These are phyloP conservation scores for Suillia variegata DNA, from an alignment of 2,888 invertebrate species.

Conservation along the genomic window DNA sequence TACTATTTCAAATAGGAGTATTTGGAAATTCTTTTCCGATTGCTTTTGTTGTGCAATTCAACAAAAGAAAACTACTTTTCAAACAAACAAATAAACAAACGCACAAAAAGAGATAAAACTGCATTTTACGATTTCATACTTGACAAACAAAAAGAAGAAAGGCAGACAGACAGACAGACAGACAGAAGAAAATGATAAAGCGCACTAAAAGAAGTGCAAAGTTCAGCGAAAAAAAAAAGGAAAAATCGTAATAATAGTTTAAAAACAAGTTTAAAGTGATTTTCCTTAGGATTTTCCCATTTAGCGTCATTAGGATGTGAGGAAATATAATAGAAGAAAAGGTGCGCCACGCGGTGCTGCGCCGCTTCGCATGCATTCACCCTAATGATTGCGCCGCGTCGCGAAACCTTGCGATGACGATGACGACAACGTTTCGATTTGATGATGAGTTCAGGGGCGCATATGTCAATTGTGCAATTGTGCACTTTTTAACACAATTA, in stretches of 20 bases:
- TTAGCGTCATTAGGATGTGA: neutral
- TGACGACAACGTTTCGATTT: neutral
- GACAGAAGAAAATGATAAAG: slow-evolving; percentile 11
- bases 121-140: slow-evolving; percentile 12
- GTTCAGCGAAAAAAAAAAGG: slow-evolving; percentile 27
- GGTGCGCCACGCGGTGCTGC: neutral
- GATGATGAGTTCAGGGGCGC: too few species aligned
- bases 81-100: neutral
- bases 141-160: slow-evolving; percentile 23
- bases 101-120: too few species aligned
- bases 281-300: too few species aligned
- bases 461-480: slow-evolving; percentile 14
- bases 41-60: neutral
- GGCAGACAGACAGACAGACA: slow-evolving; percentile 17
- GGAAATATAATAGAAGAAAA: too few species aligned
- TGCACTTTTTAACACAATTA: slow-evolving; percentile 9
- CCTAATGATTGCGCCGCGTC: neutral
- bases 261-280: slow-evolving; percentile 1
- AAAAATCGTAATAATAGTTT: neutral
- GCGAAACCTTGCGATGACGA: neutral
- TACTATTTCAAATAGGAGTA: too few species aligned
- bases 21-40: neutral
- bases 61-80: neutral
- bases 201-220: slow-evolving; percentile 25
- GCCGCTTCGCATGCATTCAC: neutral